A percentile compares a stretch with the other conserved stretches of the same genome.
Evolutionary conservation across 2,888 invertebrate genomes (phyloP).

Genomic region (Zhengitettix transpicula): DNA sequence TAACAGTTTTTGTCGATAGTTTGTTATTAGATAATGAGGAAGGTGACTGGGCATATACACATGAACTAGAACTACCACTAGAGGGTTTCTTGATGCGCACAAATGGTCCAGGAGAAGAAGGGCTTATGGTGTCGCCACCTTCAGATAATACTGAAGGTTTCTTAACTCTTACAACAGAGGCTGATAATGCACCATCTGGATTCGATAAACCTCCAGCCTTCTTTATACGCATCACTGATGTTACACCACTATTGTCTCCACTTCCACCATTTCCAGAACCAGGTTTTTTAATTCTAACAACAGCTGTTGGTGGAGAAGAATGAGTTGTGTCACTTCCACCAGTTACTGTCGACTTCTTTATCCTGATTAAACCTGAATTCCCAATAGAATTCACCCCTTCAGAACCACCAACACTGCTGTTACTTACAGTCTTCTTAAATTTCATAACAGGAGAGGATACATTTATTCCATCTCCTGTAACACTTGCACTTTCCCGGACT

Average conservation of each 20-base stretch:
- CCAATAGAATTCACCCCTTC: background rate
- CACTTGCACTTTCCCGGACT: background rate
- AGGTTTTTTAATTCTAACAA: background rate
- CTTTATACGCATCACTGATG: background rate
- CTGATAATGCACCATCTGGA: background rate
- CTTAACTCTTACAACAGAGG: conserved; percentile 1
- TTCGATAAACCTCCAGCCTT: background rate
- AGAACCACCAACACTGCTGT: background rate
- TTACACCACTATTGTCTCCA: background rate
- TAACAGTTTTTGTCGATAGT: conserved; percentile 4
- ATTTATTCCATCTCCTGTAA: background rate
- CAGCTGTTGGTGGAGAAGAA: background rate
- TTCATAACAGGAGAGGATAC: background rate
- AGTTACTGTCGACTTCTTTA: background rate
- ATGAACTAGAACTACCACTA: conserved; percentile 1
- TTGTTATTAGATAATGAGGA: background rate
- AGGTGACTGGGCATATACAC: background rate
- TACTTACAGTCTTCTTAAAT: background rate
- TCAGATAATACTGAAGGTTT: background rate
- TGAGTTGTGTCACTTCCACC: background rate
- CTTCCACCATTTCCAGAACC: background rate
- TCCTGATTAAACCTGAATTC: background rate
- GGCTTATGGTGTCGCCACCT: background rate
- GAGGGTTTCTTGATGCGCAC: conserved; percentile 6
- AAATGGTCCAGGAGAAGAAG: background rate